Conservation (phyloP, 1,140 invertebrate species). For the Pemphigus obesinymphae region DNA sequence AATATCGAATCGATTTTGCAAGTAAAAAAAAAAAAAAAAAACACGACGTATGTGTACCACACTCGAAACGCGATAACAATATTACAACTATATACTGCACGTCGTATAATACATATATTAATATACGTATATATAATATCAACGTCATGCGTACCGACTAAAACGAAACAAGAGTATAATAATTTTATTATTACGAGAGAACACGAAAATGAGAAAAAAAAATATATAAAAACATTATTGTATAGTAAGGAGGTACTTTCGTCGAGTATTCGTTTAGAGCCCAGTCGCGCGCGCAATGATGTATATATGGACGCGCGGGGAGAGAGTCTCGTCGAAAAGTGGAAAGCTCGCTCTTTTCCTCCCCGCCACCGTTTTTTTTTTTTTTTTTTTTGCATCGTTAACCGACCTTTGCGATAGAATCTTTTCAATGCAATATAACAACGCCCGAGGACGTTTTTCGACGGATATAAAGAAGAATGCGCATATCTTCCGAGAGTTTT, state of each 20-base stretch:
- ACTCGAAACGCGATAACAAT: background rate
- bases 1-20: no score
- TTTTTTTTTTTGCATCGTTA: slow-evolving; percentile 30
- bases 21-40: background rate
- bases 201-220: background rate
- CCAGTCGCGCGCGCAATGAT: background rate
- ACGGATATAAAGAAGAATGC: slow-evolving; percentile 16
- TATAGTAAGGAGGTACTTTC: background rate
- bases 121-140: background rate
- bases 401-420: slow-evolving; percentile 26
- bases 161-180: background rate
- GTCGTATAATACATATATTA: background rate
- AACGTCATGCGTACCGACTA: background rate
- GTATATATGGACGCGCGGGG: background rate
- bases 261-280: slow-evolving; percentile 16
- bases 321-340: slow-evolving; percentile 27
- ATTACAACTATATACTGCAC: background rate
- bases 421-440: slow-evolving; percentile 24
- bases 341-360: slow-evolving; percentile 22
- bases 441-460: slow-evolving; percentile 22
- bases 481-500: background rate
- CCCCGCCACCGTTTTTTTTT: no score
- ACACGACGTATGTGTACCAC: no score
- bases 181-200: background rate
- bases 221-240: background rate